Base-by-base conservation (phyloP, 2,113 vertebrate genomes). In the Hoplias malabaricus region DNA sequence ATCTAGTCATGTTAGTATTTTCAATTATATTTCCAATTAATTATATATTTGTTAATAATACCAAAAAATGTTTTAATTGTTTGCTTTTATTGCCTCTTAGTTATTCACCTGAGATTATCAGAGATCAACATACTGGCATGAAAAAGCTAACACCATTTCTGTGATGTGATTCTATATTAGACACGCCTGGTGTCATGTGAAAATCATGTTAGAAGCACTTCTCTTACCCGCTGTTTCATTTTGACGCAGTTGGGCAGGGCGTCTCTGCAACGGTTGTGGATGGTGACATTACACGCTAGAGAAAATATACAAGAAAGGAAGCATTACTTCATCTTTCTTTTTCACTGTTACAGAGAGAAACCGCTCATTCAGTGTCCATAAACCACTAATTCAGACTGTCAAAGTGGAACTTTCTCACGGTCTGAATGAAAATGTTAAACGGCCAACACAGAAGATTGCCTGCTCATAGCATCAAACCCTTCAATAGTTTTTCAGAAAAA, bases 181-280 rank as follows among this genome's bases (percentile, higher is more conserved):
- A 71, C 13, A 34, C 50, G 10, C 43, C n/a, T 36, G 23, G 34
- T 61, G 48, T 33, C 67, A 31, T 38, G 23, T 67, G 46, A 40
- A 21, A 36, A 31, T 23, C 27, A 12, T 1, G 33, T 54, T 4
- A 21, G 10, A 48, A 48, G 8, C 12, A 13, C 21, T 23, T 27
- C 0, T 69, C 93, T 93, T 91, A 98, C 96, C 94, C 94, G 94
- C 86, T 97, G 96, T 86, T 97, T 98, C 91, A 97, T 94, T 89
- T 97, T 98, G 88, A 92, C 93, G 71, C 96, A 98, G 93, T 95
- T 96, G 81, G 94, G 93, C 69, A 97, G 90, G 0, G 94, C 87
- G 84, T 98, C 96, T 89, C 96, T 92, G 88, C 96, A 98, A 86
- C 95, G 95, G 90, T 97, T 98, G 91, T 98, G 96, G 85, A 98